Base-by-base conservation (phyloP, 1,140 invertebrate species). In the Drosophila repletoides region DNA sequence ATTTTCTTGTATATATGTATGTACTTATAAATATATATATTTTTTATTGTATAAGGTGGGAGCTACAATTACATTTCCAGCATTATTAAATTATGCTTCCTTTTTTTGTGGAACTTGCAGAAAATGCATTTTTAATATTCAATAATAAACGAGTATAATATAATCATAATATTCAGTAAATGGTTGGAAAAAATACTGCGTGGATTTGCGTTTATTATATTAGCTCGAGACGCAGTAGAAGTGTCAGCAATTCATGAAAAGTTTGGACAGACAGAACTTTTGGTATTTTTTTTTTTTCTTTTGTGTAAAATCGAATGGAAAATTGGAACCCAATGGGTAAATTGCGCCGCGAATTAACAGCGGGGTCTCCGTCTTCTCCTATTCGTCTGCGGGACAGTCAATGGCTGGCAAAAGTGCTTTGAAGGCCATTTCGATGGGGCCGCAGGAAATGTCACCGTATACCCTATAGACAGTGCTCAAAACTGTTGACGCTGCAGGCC, bases 401-500 rank as follows among this genome's bases (percentile, higher is more conserved):
- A 49, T 49, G 55, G 63, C 45, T 40, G 51, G 31, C 40, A 60
- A 81, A 84, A 77, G 52, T 79, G 79, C 70, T 77, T 49, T 46
- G 68, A 76, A 80, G 77, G 68, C 77, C 76, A 55, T 76, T 76
- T 75, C 36, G 29, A 9, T 24, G 28, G 28, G 43, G 53, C 38
- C 41, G 67, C 77, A 83, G 77, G 77, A 83, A 83, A 83, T 77
- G 77, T 74, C 74, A 83, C 79, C 77, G 67, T 77, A 83, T 48
- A 77, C 77, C 48, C 49, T 52, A 36, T 63, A 40, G 64, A 65
- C 49, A 66, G 34, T 19, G 10, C 21, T 31, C 31, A 36, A 58
- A 77, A 52, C 58, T 28, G 80, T 71, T 77, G 77, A 77, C 77
- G 68, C 17, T 65, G 76, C 77, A 72, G 29, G 48, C 26, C 19